Percentiles rank a stretch among this genome's conserved stretches.
Conservation (phyloP, 2,797 vertebrate species). For the Cichlasoma orientale region DNA sequence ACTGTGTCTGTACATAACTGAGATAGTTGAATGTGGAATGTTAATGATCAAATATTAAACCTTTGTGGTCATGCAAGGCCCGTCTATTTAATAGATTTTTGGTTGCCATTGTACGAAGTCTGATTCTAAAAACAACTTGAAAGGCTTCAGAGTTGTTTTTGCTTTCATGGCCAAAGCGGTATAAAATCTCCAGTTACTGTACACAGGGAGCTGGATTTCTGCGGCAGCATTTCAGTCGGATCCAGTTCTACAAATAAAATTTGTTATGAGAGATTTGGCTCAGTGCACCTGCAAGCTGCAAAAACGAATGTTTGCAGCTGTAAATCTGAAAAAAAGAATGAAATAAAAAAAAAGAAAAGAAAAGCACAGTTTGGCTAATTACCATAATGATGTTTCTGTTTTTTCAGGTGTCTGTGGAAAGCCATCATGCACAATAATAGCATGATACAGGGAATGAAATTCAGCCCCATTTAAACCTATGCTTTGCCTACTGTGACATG, state of each 20-base stretch:
- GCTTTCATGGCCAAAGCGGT: not conserved
- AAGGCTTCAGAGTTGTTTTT: not conserved
- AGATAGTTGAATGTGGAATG: not conserved
- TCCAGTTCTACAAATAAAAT: not conserved
- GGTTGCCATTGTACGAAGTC: not conserved
- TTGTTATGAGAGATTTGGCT: not conserved
- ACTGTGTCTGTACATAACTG: not conserved
- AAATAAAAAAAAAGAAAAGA: not conserved
- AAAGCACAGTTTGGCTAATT: not conserved
- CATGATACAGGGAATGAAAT: not conserved
- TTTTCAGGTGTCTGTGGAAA: not conserved
- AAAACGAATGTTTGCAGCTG: slow-evolving; percentile 1
- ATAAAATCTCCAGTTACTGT: not conserved
- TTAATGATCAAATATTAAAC: slow-evolving; percentile 9
- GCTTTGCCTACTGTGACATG: not conserved
- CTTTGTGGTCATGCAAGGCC: not conserved
- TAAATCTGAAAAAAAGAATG: not conserved
- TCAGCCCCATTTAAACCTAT: not conserved
- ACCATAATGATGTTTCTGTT: not conserved
- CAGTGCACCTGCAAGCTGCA: not conserved
- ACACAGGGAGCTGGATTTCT: not conserved
- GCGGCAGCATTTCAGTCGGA: not conserved
- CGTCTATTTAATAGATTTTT: not conserved
- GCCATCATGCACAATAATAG: not conserved
- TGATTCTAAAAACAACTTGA: not conserved